Base-by-base conservation (phyloP, 2,113 vertebrate genomes). In the Varanus salvator region DNA sequence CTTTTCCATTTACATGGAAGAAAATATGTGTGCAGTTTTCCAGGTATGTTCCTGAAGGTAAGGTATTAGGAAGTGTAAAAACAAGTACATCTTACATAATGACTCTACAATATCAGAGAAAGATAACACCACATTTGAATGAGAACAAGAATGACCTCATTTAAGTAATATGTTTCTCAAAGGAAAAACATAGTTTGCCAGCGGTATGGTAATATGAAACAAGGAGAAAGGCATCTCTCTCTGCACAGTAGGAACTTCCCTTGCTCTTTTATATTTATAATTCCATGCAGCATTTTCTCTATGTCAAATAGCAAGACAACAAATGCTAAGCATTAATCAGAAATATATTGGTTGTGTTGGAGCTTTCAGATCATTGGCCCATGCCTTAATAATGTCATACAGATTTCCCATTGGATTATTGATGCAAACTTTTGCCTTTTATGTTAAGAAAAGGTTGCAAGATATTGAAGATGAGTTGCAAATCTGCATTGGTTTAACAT, bases 321-420 rank as follows among this genome's bases (percentile, higher is more conserved):
- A 96, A 97, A 96, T 93, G 94, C 93, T 90, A 91, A 86, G 87
- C 91, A 96, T 95, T 97, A 94, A 95, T 95, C 96, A 94, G 92
- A 94, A 92, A 85, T 81, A 90, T 86, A 89, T 50, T 87, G 95
- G 89, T 84, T 89, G 69, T 89, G 71, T 68, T 83, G 93, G 87
- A 88, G 90, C 93, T 94, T 95, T 87, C 91, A 86, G 89, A 93
- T 95, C 93, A 88, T 92, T 93, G 92, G 52, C 88, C 88, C 87
- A 87, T 64, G 92, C 77, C 92, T 80, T 87, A 95, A 93, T 93
- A 91, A 89, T 87, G 88, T 92, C 94, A 78, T 52, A 80, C 82
- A 91, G 92, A 94, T 92, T 94, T 80, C 64, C 87, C 84, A 82
- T 69, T 86, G 88, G 95, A 96, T 95, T 92, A 89, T 87, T 90